These are phyloP conservation scores for Chloropsis hardwickii DNA, from an alignment of 2,113 vertebrate species.

Conservation along the genomic window DNA sequence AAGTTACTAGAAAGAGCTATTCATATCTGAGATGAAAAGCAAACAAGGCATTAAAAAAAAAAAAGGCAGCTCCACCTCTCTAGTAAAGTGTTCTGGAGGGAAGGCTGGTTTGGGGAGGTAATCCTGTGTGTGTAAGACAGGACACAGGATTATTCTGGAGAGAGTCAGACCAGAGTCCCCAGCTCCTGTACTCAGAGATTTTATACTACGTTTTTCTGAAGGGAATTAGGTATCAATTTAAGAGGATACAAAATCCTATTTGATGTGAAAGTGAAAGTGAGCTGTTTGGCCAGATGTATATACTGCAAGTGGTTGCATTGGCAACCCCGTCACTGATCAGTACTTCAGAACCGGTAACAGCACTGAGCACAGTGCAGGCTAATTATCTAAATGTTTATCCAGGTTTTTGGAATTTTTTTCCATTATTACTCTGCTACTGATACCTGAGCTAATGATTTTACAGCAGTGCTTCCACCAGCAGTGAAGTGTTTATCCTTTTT, in stretches of 20 bases:
- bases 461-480: neutral
- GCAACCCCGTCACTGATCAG: neutral
- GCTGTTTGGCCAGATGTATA: neutral
- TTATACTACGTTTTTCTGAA: neutral
- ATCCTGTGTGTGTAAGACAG: neutral
- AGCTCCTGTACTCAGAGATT: neutral
- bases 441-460: neutral
- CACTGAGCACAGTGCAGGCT: neutral
- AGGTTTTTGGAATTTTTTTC: neutral
- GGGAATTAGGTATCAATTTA: neutral
- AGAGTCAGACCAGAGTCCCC: neutral
- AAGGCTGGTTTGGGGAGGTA: neutral
- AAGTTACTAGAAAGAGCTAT: neutral
- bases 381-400: neutral
- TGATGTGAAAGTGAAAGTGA: slow-evolving; percentile 39
- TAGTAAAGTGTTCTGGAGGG: neutral
- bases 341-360: neutral
- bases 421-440: neutral
- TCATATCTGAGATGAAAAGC: neutral
- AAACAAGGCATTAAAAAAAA: neutral
- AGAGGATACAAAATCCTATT: neutral
- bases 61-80: neutral
- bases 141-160: neutral
- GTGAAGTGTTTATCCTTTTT: neutral
- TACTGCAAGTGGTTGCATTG: neutral